Base-by-base conservation (phyloP, 2,797 vertebrate species). In the Hybognathus amarus region DNA sequence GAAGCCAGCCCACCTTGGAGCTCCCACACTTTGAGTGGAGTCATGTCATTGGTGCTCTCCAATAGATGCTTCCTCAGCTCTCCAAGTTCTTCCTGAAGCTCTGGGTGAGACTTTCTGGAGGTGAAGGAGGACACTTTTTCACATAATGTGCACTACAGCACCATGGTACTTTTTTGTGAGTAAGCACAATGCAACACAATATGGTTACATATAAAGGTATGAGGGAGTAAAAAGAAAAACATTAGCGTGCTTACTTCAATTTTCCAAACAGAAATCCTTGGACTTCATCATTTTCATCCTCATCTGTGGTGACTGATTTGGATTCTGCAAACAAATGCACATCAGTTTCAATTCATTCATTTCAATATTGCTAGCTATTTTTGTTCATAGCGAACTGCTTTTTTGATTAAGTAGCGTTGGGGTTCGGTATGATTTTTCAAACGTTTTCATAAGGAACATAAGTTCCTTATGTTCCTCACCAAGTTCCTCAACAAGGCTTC, bases 21-120 rank as follows among this genome's bases (percentile, higher is more conserved):
- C 87, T 99, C 97, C 98, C 98, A 99, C 87, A 97, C 96, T 95
- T 99, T 98, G 83, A 99, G 92, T 20, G 97, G 97, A 8, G 94
- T 92, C 96, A 97, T 95, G 90, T 95, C 95, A 89, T 97, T 94
- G 45, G 89, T 94, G 85, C 96, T 98, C 87, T 99, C 96, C 89
- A 97, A 89, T 11, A 99, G 94, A 92, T 99, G 96, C 86, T 94
- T 98, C 84, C 91, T 96, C 88, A 99, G 94, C 67, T 97, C 94
- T 24, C 80, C 90, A 40, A 99, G 94, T 87, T 97, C 94, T 38
- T 93, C 94, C 89, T 92, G 93, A 83, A 99, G 93, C 81, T 97
- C 94, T 83, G 97, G 96, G 88, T 98, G 93, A 89, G 93, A 94
- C 89, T 94, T 95, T 88, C 98, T 99, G 40, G 30, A 63, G 54